Base-by-base conservation (phyloP, 2,888 invertebrate genomes). In the Cryptus armator region DNA sequence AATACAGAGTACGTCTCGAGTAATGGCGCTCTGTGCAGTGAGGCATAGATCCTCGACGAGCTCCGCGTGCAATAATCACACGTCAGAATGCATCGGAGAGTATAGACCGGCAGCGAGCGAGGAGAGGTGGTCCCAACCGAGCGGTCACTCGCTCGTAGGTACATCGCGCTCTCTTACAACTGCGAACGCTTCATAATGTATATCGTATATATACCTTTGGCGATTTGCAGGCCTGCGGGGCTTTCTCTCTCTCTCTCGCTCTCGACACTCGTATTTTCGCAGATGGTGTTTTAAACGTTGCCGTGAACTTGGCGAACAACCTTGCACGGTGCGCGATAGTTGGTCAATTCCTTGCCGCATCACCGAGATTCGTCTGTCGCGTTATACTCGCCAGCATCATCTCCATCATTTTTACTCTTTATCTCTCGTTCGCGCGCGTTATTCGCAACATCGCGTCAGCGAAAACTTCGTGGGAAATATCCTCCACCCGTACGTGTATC, bases 1-100 rank as follows among this genome's bases (percentile, higher is more conserved):
- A 59, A 37, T 66, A 78, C 74, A 44, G 81, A 75, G 64, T 44
- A 67, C 68, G 83, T 82, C 70, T 82, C 66, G 78, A 66, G 90
- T 91, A 92, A 93, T 92, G 92, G 91, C 91, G 91, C 85, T 90
- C 88, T 89, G 90, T 89, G 93, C 93, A 93, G 93, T 93, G 89
- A 92, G 86, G 91, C 93, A 89, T 92, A 92, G 92, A 92, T 93
- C 93, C 93, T 92, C 89, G 68, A 71, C 91, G 92, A 92, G 92
- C 92, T 92, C 91, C 92, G 84, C 85, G 91, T 91, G 91, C 90
- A 89, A 91, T 92, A 92, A 93, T 93, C 92, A 92, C 92, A 92
- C 91, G 92, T 93, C 92, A 91, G 92, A 92, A 92, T 90, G 91
- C 92, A 92, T 90, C 91, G 85, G 81, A 85, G 83, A 81, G 85